Conservation (phyloP, 2,113 vertebrate species). For the Dasyurus viverrinus region DNA sequence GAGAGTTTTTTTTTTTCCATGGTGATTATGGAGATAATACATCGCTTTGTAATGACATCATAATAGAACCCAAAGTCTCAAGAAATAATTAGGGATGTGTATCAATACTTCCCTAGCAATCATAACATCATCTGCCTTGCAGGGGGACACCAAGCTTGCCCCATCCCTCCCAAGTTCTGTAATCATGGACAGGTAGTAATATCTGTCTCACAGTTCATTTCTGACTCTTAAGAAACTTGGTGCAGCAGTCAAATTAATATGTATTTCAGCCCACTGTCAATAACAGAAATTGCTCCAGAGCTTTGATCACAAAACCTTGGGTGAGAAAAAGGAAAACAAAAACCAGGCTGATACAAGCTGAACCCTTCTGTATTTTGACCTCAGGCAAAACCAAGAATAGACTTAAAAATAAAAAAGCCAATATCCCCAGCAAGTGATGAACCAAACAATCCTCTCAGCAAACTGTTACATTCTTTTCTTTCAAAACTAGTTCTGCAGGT, state of each 20-base stretch:
- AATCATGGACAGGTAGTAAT: constrained; percentile 20
- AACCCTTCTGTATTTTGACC: background rate
- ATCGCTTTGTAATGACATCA: constrained; percentile 63
- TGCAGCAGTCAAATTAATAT: constrained; percentile 64
- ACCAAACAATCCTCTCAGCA: background rate
- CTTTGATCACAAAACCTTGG: constrained; percentile 46
- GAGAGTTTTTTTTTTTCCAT: constrained; percentile 50
- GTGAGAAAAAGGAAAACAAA: constrained; percentile 39
- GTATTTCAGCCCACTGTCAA: constrained; percentile 60
- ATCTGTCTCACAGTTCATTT: constrained; percentile 39
- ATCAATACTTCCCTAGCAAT: constrained; percentile 59
- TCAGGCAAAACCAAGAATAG: constrained; percentile 23
- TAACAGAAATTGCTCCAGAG: constrained; percentile 60
- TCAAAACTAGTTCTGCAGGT: constrained; percentile 35
- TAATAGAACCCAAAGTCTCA: constrained; percentile 61
- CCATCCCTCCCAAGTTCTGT: constrained; percentile 18
- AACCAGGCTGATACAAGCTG: background rate
- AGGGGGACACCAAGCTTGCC: constrained; percentile 6
- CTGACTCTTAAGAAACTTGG: constrained; percentile 39
- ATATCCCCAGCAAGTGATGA: constrained; percentile 11
- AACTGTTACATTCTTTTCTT: constrained; percentile 7
- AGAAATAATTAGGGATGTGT: constrained; percentile 68
- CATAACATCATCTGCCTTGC: constrained; percentile 60
- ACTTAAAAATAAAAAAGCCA: constrained; percentile 11
- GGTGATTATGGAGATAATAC: constrained; percentile 53